A percentile compares a stretch with the other conserved stretches of the same genome.
Conservation (phyloP, 2,113 vertebrate species). For the Oophaga pumilio region DNA sequence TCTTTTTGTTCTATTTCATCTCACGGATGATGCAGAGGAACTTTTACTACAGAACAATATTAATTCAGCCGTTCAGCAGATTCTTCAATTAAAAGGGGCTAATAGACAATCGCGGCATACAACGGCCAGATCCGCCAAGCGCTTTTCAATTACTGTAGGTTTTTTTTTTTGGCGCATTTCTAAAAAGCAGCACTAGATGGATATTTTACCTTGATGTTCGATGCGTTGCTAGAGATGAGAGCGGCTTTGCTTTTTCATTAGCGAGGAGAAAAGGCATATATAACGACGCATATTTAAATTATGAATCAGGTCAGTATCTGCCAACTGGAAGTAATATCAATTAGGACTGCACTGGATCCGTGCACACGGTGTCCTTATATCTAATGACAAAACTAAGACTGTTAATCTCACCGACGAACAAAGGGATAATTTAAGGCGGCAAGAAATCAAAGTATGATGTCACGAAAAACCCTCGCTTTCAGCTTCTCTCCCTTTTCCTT, state of each 20-base stretch:
- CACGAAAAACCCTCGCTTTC: constrained; percentile 82
- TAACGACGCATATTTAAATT: constrained; percentile 84
- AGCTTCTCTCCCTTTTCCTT: constrained; percentile 64
- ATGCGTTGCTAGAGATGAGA: constrained; percentile 78
- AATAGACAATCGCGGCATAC: constrained; percentile 85
- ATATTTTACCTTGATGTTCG: constrained; percentile 81
- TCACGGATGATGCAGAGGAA: constrained; percentile 72
- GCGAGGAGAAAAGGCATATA: constrained; percentile 73
- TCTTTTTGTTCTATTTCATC: constrained; percentile 53
- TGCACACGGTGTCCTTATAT: constrained; percentile 81
- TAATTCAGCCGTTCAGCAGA: constrained; percentile 75
- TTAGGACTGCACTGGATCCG: constrained; percentile 79
- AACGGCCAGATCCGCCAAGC: constrained; percentile 82
- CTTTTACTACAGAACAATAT: constrained; percentile 78
- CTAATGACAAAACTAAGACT: constrained; percentile 84
- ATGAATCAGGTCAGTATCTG: constrained; percentile 84
- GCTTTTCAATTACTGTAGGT: constrained; percentile 80
- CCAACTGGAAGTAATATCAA: constrained; percentile 85
- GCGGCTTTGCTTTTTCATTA: constrained; percentile 76
- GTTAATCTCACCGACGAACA: constrained; percentile 81
- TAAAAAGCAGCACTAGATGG: constrained; percentile 73
- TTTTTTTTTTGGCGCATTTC: constrained; percentile 61
- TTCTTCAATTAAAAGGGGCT: constrained; percentile 80
- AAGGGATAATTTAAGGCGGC: constrained; percentile 83
- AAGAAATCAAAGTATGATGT: constrained; percentile 84